Base-by-base conservation (phyloP, 2,797 vertebrate species). In the Discoglossus pictus region DNA sequence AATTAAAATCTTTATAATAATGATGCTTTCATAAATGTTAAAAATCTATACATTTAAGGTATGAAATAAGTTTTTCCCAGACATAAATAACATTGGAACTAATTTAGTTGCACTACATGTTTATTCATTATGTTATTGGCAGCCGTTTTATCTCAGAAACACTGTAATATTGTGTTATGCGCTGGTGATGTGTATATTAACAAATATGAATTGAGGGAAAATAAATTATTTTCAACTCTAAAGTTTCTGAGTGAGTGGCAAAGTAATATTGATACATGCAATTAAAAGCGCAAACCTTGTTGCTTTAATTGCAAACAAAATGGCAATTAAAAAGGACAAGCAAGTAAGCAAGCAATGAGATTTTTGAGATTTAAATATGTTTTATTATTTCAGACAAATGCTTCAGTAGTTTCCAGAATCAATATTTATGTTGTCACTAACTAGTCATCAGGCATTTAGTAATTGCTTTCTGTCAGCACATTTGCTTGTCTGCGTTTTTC, bases 401-500 rank as follows among this genome's bases (percentile, higher is more conserved):
- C 61, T 72, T 34, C 35, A 66, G 2, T 16, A 72, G 65, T 10
- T 72, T 4, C 42, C 27, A 7, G 18, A 23, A 60, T 20, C 4
- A 35, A 67, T 68, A 64, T 47, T 39, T 73, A 63, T 72, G 69
- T 72, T 65, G 64, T 56, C 17, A 72, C 18, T 35, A 39, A 61
- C 15, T 24, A 12, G 5, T 55, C 38, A 54, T 0, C 54, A n/a
- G 66, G 24, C 4, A 42, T 11, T 13, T 20, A 48, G 56, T 63
- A 74, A 74, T 6, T 44, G 4, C 13, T 76, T 77, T 77, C 47
- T 64, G 35, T 61, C 42, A 67, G 54, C 72, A 76, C 43, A 46
- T 34, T 23, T 35, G 78, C 60, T 31, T 75, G 48, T 72, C 44
- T 70, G 24, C 2, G n/a, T 51, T 46, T 51, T 35, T 60, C 36